Percentiles rank a stretch among this genome's conserved stretches.
Conservation (phyloP, 2,797 vertebrate species). For the Capromys pilorides region DNA sequence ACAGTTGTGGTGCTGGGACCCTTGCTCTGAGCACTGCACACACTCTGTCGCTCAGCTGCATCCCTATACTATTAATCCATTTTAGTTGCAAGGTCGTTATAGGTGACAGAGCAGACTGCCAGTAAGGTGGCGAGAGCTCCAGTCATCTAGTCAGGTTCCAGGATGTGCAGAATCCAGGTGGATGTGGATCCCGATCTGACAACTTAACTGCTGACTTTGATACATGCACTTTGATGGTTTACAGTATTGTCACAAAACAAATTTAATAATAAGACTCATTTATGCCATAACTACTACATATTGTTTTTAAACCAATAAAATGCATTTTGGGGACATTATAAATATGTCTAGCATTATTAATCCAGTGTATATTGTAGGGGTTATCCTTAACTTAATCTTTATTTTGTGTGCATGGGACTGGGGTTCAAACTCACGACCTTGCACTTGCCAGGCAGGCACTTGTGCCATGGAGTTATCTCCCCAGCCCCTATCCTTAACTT, state of each 20-base stretch:
- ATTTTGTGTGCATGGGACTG: no score
- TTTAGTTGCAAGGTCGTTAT: constrained; percentile 69
- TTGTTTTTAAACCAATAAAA: neutral
- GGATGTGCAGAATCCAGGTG: constrained; percentile 62
- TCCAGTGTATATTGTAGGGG: neutral
- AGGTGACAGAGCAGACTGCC: constrained; percentile 75
- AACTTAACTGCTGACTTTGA: neutral
- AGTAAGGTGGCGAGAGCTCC: constrained; percentile 66
- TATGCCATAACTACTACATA: neutral
- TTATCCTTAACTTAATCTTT: neutral
- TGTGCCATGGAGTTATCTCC: no score
- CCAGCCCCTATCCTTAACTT: neutral
- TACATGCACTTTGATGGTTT: neutral
- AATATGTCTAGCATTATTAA: neutral
- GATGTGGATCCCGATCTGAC: constrained; percentile 46
- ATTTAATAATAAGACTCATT: neutral
- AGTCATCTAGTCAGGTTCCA: constrained; percentile 70
- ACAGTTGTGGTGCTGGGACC: no score
- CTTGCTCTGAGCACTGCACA: neutral
- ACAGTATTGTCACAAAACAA: neutral
- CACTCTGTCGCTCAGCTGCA: neutral
- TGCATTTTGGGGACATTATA: neutral
- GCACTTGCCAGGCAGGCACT: no score
- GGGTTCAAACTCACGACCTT: no score
- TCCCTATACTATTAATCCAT: constrained; percentile 27